A percentile compares a stretch with the other conserved stretches of the same genome.
These are phyloP conservation scores for Apodemus sylvaticus DNA, from an alignment of 2,113 vertebrate species.

Conservation along the genomic window DNA sequence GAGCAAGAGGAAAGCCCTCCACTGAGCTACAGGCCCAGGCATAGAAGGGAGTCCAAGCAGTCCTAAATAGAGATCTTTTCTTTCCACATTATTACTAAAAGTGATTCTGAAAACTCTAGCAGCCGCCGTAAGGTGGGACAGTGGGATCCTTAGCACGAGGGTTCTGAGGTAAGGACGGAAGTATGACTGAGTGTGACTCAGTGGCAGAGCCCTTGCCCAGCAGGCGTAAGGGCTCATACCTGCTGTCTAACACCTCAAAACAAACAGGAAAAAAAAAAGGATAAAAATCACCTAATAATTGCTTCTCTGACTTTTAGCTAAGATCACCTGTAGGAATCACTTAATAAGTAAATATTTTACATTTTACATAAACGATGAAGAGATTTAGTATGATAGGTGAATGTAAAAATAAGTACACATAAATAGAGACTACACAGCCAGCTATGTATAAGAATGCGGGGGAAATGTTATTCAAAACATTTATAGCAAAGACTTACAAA, in stretches of 20 bases:
- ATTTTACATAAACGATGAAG: neutral
- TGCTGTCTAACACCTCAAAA: neutral
- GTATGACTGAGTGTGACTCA: too few species aligned
- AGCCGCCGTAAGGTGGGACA: neutral
- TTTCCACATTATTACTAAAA: neutral
- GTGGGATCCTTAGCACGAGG: neutral
- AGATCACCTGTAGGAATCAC: neutral
- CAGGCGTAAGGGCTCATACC: neutral
- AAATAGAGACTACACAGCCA: neutral
- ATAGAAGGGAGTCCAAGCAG: neutral
- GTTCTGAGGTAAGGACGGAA: neutral
- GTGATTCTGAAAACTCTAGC: neutral
- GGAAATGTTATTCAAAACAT: neutral
- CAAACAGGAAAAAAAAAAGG: neutral
- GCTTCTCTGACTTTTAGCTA: neutral
- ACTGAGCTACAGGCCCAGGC: neutral
- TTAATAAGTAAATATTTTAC: neutral
- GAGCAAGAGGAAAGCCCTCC: neutral
- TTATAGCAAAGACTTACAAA: conserved; percentile 4
- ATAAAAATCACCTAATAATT: neutral
- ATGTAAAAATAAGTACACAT: conserved; percentile 9
- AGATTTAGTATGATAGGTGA: neutral
- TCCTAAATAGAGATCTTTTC: neutral
- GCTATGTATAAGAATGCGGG: neutral
- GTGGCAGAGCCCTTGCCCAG: neutral